phyloP scores from a whole-genome alignment of 2,888 invertebrate genomes.

The Scaptomyza caliginosa region DNA sequence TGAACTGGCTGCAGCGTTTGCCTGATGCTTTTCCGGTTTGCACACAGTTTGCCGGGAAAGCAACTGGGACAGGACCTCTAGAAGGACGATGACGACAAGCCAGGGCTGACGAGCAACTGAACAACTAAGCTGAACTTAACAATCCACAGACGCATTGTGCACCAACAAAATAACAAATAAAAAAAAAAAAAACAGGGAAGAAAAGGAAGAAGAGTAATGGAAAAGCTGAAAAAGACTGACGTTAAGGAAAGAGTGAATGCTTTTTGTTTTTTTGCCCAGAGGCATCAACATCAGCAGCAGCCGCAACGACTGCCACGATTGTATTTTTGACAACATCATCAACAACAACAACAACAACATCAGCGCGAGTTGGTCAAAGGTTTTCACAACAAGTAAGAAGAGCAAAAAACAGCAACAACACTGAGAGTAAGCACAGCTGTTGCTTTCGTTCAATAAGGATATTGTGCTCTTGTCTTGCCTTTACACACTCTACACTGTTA shows the following conservation, averaged over 20 bases:
- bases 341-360: constrained; percentile 4
- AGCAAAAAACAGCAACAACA: constrained; percentile 3
- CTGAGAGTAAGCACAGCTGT: constrained; percentile 24
- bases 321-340: constrained; percentile 25
- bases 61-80: neutral
- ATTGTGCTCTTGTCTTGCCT: constrained; percentile 2
- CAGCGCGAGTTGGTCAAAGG: constrained; percentile 15
- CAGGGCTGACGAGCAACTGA: neutral
- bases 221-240: neutral
- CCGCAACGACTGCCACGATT: constrained; percentile 20
- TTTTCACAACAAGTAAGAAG: constrained; percentile 16
- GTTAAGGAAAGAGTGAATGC: constrained; percentile 1
- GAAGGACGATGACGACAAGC: neutral
- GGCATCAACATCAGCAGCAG: constrained; percentile 4
- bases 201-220: neutral
- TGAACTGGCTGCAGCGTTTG: constrained; percentile 6
- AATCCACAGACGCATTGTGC: constrained; percentile 32
- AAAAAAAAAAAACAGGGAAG: neutral
- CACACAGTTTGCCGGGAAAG: neutral
- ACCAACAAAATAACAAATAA: neutral
- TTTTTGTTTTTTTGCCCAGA: constrained; percentile 19
- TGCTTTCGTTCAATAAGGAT: constrained; percentile 39
- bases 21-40: neutral
- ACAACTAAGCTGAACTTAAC: neutral
- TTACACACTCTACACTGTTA: too few species aligned